Evolutionary conservation across 2,113 vertebrate species (phyloP).

Genomic region (Vulpes ferrilata): DNA sequence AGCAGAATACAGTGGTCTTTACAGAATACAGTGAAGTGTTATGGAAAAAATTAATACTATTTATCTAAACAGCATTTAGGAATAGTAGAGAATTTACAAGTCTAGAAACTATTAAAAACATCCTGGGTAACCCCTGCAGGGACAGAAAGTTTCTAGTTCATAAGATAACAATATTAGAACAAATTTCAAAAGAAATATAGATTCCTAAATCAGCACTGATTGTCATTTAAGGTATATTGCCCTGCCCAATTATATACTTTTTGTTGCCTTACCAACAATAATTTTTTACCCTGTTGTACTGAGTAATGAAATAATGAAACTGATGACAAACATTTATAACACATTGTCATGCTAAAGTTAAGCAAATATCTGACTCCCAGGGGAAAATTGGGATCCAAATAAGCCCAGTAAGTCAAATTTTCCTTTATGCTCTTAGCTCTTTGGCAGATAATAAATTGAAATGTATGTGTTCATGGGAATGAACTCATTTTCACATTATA

Average conservation of each 20-base stretch:
- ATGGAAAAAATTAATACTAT: constrained; percentile 30
- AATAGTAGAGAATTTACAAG: background rate
- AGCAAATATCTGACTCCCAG: constrained; percentile 17
- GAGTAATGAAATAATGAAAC: background rate
- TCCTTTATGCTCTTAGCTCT: background rate
- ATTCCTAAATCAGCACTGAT: background rate
- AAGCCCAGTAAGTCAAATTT: background rate
- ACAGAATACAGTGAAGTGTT: constrained; percentile 23
- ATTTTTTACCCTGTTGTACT: background rate
- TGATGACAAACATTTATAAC: background rate
- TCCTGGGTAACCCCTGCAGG: background rate
- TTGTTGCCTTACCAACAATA: background rate
- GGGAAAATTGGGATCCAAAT: background rate
- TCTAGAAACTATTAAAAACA: constrained; percentile 3
- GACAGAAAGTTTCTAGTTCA: background rate
- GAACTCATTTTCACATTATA: background rate
- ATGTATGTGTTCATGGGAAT: background rate
- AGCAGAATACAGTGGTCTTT: background rate
- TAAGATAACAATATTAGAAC: constrained; percentile 13
- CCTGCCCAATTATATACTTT: background rate
- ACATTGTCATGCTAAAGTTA: background rate
- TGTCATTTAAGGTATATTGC: background rate
- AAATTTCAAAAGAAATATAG: constrained; percentile 23
- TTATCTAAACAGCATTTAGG: background rate
- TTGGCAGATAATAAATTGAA: background rate